phyloP scores from a whole-genome alignment of 2,797 vertebrate species.

The Mionectes olivaceus region DNA sequence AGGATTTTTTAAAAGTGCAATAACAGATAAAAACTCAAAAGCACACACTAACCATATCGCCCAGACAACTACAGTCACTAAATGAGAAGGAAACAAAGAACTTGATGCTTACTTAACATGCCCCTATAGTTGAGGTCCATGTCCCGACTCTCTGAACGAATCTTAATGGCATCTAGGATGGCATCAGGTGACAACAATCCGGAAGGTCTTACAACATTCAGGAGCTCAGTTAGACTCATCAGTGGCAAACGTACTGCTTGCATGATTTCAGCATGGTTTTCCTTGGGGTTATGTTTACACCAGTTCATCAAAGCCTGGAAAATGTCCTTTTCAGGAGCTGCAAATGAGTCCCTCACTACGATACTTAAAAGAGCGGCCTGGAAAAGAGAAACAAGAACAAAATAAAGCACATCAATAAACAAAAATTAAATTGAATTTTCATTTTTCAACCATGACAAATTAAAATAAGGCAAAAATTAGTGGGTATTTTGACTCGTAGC shows the following conservation, averaged over 20 bases:
- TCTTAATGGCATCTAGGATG: slow-evolving; percentile 97
- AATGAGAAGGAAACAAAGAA: neutral
- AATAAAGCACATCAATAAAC: slow-evolving; percentile 47
- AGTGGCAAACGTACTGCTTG: slow-evolving; percentile 92
- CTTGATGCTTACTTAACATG: slow-evolving; percentile 89
- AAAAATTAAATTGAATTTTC: neutral
- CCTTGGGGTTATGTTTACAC: slow-evolving; percentile 91
- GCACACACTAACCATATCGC: neutral
- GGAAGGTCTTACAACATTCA: slow-evolving; percentile 94
- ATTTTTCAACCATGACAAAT: neutral
- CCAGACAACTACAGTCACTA: neutral
- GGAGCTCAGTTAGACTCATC: slow-evolving; percentile 95
- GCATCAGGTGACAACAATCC: slow-evolving; percentile 92
- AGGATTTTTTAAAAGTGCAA: neutral
- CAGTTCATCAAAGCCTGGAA: slow-evolving; percentile 94
- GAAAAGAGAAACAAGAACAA: slow-evolving; percentile 8
- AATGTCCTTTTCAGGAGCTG: slow-evolving; percentile 95
- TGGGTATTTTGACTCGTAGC: neutral
- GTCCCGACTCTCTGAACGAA: slow-evolving; percentile 94
- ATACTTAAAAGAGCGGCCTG: slow-evolving; percentile 91
- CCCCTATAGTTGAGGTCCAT: slow-evolving; percentile 99
- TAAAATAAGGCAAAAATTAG: neutral
- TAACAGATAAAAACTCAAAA: neutral
- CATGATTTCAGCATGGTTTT: slow-evolving; percentile 90
- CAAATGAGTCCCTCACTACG: slow-evolving; percentile 92